A percentile compares a stretch with the other conserved stretches of the same genome.
Conservation (phyloP, 2,888 invertebrate species). For the Ophonus ardosiacus region DNA sequence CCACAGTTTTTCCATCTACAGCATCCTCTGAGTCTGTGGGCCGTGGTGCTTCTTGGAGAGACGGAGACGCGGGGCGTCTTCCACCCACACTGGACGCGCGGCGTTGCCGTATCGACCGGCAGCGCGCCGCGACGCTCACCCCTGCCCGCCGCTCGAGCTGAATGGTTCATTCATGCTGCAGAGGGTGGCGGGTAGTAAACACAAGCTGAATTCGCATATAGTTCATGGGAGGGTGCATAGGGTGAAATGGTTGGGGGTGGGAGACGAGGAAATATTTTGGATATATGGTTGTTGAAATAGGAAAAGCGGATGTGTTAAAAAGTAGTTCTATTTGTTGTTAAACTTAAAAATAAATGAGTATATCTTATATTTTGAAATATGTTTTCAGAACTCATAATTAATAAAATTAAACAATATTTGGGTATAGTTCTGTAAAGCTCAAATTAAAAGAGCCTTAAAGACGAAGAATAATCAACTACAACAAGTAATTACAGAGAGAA, state of each 20-base stretch:
- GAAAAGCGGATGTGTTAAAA: too few relatives aligned
- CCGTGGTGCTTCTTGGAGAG: neutral
- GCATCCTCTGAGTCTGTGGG: neutral
- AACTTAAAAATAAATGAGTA: too few relatives aligned
- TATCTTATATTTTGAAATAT: too few relatives aligned
- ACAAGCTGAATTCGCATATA: neutral
- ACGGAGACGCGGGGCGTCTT: neutral
- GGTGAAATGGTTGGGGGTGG: neutral
- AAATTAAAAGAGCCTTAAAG: too few relatives aligned
- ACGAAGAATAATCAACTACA: too few relatives aligned
- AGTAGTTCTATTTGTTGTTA: too few relatives aligned
- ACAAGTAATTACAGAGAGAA: too few relatives aligned
- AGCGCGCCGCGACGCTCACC: neutral
- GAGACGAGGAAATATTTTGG: too few relatives aligned
- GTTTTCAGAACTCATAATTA: too few relatives aligned
- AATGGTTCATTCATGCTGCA: conserved; percentile 46
- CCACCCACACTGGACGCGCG: conserved; percentile 24
- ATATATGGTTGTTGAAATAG: too few relatives aligned
- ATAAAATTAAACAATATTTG: too few relatives aligned
- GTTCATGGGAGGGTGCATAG: neutral
- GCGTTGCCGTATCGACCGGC: conserved; percentile 42
- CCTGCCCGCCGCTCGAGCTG: conserved; percentile 9
- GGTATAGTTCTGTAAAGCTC: too few relatives aligned
- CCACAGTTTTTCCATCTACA: neutral
- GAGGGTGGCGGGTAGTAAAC: conserved; percentile 52